A percentile compares a stretch with the other conserved stretches of the same genome.
Evolutionary conservation across 2,113 vertebrate species (phyloP).

Genomic region (Cricetomys ansorgei): DNA sequence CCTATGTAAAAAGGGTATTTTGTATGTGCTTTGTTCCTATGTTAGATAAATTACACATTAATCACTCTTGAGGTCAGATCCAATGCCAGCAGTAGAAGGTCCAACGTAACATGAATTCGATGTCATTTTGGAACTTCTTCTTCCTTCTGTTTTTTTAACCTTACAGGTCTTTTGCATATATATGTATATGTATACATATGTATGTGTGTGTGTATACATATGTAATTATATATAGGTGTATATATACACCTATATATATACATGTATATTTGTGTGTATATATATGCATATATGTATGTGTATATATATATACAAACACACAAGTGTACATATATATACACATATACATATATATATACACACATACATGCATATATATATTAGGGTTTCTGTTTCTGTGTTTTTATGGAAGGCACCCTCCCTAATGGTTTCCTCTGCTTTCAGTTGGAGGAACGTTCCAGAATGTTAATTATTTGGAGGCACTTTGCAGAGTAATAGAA

Average conservation of each 20-base stretch:
- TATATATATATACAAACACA: accelerated
- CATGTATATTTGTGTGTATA: neutral
- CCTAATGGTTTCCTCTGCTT: constrained; percentile 55
- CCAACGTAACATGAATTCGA: neutral
- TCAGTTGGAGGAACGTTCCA: constrained; percentile 55
- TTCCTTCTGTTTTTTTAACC: neutral
- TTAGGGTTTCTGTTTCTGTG: neutral
- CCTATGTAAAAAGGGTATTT: neutral
- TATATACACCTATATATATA: accelerated
- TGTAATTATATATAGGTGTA: too few species aligned
- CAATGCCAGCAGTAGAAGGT: neutral
- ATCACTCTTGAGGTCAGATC: neutral
- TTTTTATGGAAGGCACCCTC: neutral
- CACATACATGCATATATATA: neutral
- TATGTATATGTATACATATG: neutral
- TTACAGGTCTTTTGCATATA: neutral
- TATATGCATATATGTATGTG: neutral
- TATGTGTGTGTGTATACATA: neutral
- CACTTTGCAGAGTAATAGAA: constrained; percentile 60
- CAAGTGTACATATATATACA: accelerated
- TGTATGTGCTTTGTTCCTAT: neutral
- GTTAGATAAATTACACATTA: neutral
- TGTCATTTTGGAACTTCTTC: neutral
- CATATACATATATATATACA: neutral
- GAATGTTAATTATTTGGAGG: constrained; percentile 74